phyloP scores from a whole-genome alignment of 2,797 vertebrate species.

The Dallia pectoralis region DNA sequence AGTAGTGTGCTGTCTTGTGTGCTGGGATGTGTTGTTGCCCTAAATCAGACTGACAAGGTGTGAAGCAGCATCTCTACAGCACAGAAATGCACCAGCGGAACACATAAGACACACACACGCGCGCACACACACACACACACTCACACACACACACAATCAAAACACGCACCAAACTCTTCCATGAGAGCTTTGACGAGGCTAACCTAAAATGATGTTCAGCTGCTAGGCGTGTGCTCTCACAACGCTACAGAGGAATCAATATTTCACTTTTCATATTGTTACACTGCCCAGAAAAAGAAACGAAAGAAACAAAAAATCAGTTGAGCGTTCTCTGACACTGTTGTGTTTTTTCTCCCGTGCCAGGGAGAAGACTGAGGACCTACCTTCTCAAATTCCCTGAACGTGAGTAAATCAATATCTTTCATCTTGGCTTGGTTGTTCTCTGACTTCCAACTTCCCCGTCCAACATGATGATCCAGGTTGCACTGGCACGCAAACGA shows the following conservation, averaged over 20 bases:
- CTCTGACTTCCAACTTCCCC: not conserved
- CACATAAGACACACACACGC: not conserved
- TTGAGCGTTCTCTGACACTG: conserved; percentile 8
- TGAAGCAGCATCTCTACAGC: not conserved
- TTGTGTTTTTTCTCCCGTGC: conserved; percentile 3
- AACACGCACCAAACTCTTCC: not conserved
- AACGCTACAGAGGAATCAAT: conserved; percentile 2
- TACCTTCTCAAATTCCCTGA: conserved; percentile 1
- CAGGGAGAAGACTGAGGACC: conserved; percentile 5
- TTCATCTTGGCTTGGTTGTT: not conserved
- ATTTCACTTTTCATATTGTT: conserved; percentile 7
- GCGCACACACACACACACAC: too few relatives aligned
- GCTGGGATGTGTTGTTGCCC: not conserved
- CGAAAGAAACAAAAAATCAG: not conserved
- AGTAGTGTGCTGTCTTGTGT: not conserved
- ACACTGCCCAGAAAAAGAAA: not conserved
- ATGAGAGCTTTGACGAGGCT: not conserved
- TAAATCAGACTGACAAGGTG: not conserved
- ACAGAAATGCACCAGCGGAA: not conserved
- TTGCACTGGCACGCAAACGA: not conserved
- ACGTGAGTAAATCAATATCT: conserved; percentile 12
- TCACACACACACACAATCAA: not conserved
- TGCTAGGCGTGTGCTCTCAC: not conserved
- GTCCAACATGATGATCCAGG: not conserved
- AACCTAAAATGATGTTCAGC: not conserved